Conservation (phyloP, 2,113 vertebrate genomes). For the Phylloscopus whistleri region DNA sequence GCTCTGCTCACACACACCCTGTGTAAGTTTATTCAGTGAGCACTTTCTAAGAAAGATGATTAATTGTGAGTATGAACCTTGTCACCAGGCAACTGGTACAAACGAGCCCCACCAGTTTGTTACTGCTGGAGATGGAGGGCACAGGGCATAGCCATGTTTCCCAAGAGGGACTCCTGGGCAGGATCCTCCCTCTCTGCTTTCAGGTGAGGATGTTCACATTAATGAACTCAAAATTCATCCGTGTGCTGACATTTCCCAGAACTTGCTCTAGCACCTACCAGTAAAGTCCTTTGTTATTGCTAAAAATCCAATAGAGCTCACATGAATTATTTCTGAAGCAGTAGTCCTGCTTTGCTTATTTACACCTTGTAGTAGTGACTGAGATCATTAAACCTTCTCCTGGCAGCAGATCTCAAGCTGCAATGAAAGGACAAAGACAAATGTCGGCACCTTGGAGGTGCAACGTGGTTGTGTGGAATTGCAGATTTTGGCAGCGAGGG, state of each 20-base stretch:
- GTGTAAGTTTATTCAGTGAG: not conserved
- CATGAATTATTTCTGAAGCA: not conserved
- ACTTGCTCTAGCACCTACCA: not conserved
- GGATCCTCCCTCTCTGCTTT: not conserved
- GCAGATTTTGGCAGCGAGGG: not conserved
- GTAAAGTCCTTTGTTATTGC: not conserved
- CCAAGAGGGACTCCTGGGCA: not conserved
- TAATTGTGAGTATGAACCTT: not conserved
- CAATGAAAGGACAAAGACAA: conserved; percentile 50
- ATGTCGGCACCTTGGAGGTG: not conserved
- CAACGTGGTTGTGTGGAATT: not conserved
- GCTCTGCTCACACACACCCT: not conserved
- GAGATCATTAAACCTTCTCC: not conserved
- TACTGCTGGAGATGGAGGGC: not conserved
- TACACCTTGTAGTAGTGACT: not conserved
- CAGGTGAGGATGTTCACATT: not conserved
- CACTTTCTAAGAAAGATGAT: not conserved
- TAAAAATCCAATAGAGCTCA: not conserved
- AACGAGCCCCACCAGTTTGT: not conserved
- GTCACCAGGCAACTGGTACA: not conserved
- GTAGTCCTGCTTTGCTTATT: not conserved
- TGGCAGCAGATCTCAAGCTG: conserved; percentile 21
- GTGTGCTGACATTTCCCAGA: not conserved
- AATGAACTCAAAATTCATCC: not conserved
- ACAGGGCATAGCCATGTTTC: not conserved